Conservation (phyloP, 1,140 invertebrate species). For the Dufourea novaeangliae region DNA sequence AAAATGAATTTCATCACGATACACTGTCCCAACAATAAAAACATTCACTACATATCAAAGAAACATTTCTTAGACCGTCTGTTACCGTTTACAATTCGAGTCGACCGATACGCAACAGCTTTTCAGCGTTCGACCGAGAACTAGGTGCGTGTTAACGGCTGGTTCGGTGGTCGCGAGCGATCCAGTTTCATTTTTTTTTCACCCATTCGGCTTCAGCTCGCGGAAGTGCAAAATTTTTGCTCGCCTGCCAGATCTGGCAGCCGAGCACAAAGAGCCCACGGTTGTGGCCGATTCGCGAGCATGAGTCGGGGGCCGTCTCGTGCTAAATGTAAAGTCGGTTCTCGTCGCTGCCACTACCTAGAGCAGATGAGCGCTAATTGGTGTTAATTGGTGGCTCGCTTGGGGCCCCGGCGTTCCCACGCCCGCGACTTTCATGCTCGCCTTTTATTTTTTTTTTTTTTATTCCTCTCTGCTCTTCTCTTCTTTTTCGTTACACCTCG, state of each 20-base stretch:
- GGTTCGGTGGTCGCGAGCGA: not conserved
- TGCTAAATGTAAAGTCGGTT: slow-evolving; percentile 67
- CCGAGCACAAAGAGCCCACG: slow-evolving; percentile 54
- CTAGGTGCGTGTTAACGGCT: not conserved
- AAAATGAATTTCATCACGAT: no score
- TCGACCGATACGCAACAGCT: no score
- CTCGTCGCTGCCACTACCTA: slow-evolving; percentile 62
- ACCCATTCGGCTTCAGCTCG: no score
- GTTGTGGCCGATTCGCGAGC: slow-evolving; percentile 53
- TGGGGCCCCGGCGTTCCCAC: slow-evolving; percentile 68
- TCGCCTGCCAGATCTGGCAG: slow-evolving; percentile 5
- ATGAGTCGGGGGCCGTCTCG: slow-evolving; percentile 57
- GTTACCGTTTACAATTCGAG: no score
- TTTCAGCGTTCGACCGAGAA: not conserved
- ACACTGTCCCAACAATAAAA: no score
- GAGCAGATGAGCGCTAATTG: slow-evolving; percentile 72
- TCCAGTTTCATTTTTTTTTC: slow-evolving; percentile 25
- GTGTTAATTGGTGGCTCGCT: slow-evolving; percentile 72
- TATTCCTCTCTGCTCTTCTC: not conserved
- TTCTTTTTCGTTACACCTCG: slow-evolving; percentile 51
- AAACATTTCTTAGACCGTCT: no score
- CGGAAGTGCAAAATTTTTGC: slow-evolving; percentile 31
- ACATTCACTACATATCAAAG: no score
- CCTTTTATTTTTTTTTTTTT: slow-evolving; percentile 39
- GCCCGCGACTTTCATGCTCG: slow-evolving; percentile 70